Conservation (phyloP, 2,113 vertebrate species). For the Onychostoma macrolepis region DNA sequence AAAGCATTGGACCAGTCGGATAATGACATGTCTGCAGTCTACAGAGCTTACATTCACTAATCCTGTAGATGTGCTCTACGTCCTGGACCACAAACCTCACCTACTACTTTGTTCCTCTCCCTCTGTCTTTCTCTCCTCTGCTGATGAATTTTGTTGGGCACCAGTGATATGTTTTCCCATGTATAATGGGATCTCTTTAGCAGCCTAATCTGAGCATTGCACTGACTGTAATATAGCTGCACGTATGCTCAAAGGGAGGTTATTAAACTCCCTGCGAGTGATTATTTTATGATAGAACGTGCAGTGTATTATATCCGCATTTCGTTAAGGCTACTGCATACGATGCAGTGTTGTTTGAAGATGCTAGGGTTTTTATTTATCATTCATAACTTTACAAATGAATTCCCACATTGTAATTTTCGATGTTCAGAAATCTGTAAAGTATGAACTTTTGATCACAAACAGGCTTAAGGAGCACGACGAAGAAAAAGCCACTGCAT, state of each 20-base stretch:
- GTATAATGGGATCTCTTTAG: constrained; percentile 61
- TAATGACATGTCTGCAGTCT: constrained; percentile 98
- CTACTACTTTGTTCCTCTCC: constrained; percentile 32
- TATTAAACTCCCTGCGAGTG: constrained; percentile 32
- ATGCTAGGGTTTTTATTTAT: constrained; percentile 52
- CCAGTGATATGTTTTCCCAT: constrained; percentile 55
- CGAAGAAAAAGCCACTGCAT: constrained; percentile 73
- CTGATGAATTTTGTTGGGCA: constrained; percentile 63
- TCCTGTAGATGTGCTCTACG: constrained; percentile 58
- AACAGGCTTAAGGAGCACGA: constrained; percentile 59
- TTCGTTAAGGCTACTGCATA: constrained; percentile 35
- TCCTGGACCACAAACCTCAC: constrained; percentile 68
- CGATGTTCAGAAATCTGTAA: constrained; percentile 62
- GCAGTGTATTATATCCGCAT: constrained; percentile 12
- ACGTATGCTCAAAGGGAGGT: constrained; percentile 37
- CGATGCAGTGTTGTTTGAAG: constrained; percentile 48
- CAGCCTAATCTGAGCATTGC: constrained; percentile 69
- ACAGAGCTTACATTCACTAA: constrained; percentile 99
- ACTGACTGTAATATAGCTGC: constrained; percentile 64
- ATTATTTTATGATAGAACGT: constrained; percentile 34
- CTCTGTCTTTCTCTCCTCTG: constrained; percentile 67
- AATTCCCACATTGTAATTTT: constrained; percentile 61
- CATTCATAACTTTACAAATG: constrained; percentile 58
- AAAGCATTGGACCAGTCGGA: constrained; percentile 99
- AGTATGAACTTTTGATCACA: constrained; percentile 42